Evolutionary conservation across 2,888 invertebrate species (phyloP), one percentile per base, ranked within the genome.

Genomic region (Ennomos quercinarius): DNA sequence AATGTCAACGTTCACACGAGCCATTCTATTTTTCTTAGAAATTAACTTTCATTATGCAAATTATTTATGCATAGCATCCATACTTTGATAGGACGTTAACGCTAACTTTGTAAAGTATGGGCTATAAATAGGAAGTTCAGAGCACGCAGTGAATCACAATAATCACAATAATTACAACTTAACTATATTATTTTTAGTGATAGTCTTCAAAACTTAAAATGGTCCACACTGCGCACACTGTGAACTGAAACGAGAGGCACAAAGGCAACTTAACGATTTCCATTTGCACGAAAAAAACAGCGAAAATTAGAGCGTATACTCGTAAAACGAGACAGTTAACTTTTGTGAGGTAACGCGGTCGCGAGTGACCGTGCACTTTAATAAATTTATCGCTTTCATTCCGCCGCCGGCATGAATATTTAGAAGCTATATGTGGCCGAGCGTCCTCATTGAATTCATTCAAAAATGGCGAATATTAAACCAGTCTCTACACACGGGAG

Each of bases 381-480:
- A 61, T 57, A 57, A 61, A 57, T 61, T 61, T 61, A 57, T 57
- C 49, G 53, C 40, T 46, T 53, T 49, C 52, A 57, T 61, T 78
- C 73, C 73, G 71, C 67, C 63, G 66, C 66, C 66, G 53, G 73
- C 77, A 85, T 86, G 84, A 85, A 87, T 86, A 87, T 86, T 86
- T 81, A 84, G 77, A 73, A 72, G 75, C 74, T 74, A 74, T 81
- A 76, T 72, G 73, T 71, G 77, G 76, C 59, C 67, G 65, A 66
- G 71, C 71, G 63, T 57, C 64, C 67, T 72, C 77, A 72, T 78
- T 76, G 71, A 71, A 71, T 76, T 72, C 76, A 74, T 76, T 73
- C 74, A 73, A 71, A 70, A 63, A 57, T 56, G 61, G 62, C 65
- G 68, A 73, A 75, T 71, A 73, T 71, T 68, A 72, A 68, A 70